Evolutionary conservation across 30 jellyfish, hydroid and myxozoan genomes (phyloP).

Genomic region (Aurelia sp.): DNA sequence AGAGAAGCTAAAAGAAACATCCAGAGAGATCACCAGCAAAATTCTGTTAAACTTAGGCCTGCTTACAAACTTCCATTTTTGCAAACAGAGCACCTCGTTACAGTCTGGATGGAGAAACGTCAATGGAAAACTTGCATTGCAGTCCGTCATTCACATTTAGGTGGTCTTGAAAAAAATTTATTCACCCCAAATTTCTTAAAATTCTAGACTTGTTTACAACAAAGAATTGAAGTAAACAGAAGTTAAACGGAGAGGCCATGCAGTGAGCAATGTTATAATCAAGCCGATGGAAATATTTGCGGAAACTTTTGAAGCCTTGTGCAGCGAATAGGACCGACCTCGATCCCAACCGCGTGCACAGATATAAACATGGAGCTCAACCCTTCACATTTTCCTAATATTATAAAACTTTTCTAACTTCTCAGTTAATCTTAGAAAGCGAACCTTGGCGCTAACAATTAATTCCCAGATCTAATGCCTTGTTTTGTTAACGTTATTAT

Average conservation of each 20-base stretch:
- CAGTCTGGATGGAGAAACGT: no score
- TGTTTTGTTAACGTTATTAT: conserved; percentile 23
- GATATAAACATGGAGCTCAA: conserved; percentile 36
- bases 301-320: conserved; percentile 45
- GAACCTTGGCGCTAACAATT: conserved; percentile 20
- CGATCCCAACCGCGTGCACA: conserved; percentile 60
- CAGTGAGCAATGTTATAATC: conserved; percentile 23
- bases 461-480: background rate
- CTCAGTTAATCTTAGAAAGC: conserved; percentile 20
- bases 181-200: no score
- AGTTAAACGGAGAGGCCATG: background rate
- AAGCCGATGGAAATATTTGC: conserved; percentile 25
- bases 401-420: conserved; percentile 3
- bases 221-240: background rate
- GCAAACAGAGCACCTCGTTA: no score
- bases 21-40: no score
- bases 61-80: no score
- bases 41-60: no score
- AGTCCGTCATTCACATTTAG: no score
- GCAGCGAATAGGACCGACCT: background rate
- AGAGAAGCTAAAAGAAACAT: no score
- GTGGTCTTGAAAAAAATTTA: no score
- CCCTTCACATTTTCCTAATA: conserved; percentile 8
- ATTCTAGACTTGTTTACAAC: conserved; percentile 11
- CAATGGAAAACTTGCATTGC: no score